These are phyloP conservation scores for Tiaroga cobitis DNA, from an alignment of 2,797 vertebrate genomes.

Conservation along the genomic window DNA sequence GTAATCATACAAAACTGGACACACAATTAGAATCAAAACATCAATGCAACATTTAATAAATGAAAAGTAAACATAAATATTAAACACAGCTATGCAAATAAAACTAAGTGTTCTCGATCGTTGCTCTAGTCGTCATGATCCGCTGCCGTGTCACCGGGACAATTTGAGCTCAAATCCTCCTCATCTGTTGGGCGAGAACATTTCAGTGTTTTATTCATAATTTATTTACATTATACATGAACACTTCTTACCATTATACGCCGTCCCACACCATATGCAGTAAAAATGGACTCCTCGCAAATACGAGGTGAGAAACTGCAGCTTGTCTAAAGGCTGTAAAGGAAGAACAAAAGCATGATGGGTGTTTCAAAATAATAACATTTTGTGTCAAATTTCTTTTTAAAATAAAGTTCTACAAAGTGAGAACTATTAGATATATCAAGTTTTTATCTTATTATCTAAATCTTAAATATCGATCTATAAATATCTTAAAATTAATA, in stretches of 20 bases:
- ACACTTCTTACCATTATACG: conserved; percentile 86
- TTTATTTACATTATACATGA: rapidly evolving
- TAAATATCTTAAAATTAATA: background rate
- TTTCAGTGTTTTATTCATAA: background rate
- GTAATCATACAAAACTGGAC: background rate
- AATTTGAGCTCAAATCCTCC: conserved; percentile 87
- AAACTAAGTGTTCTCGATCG: background rate
- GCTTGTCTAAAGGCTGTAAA: conserved; percentile 86
- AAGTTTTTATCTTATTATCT: background rate
- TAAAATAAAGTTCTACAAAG: background rate
- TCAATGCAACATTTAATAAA: background rate
- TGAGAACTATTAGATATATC: background rate
- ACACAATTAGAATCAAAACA: background rate
- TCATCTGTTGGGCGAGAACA: conserved; percentile 76
- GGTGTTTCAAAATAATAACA: background rate
- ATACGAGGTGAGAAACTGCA: conserved; percentile 89
- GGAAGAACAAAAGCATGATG: conserved; percentile 1
- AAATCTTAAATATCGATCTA: background rate
- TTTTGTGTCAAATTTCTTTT: background rate
- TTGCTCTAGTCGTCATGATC: conserved; percentile 86
- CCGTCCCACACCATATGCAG: conserved; percentile 96
- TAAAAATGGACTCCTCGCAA: conserved; percentile 89
- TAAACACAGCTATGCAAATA: background rate
- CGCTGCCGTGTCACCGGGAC: conserved; percentile 89
- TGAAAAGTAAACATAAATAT: background rate